Evolutionary conservation across 1,140 invertebrate genomes (phyloP).

Genomic region (Lucilia cuprina): DNA sequence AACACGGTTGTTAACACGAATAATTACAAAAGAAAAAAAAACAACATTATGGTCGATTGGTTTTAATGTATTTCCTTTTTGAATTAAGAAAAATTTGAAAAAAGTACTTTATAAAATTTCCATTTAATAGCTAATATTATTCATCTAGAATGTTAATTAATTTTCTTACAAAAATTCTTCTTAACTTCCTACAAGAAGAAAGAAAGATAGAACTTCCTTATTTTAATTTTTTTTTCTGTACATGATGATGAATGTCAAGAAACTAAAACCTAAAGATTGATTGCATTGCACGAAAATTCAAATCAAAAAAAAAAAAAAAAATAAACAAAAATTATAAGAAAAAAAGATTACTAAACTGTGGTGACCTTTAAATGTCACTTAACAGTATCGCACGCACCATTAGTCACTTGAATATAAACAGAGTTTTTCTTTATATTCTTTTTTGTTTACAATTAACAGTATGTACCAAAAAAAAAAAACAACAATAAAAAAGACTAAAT

Average conservation of each 20-base stretch:
- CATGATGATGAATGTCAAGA: too few relatives aligned
- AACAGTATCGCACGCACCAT: not conserved
- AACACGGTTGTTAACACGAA: too few relatives aligned
- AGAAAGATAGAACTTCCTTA: not conserved
- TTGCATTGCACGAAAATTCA: not conserved
- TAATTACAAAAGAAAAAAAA: too few relatives aligned
- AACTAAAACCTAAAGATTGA: constrained; percentile 4
- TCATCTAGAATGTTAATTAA: not conserved
- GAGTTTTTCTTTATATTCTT: not conserved
- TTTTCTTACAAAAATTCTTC: not conserved
- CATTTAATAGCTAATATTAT: too few relatives aligned
- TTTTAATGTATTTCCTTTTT: too few relatives aligned
- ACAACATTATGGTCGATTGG: too few relatives aligned
- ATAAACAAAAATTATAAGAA: not conserved
- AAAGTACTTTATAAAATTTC: too few relatives aligned
- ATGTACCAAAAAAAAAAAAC: not conserved
- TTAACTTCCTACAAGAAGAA: not conserved
- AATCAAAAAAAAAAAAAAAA: too few relatives aligned
- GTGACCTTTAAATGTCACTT: constrained; percentile 19
- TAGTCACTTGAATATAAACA: not conserved
- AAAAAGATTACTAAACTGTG: not conserved
- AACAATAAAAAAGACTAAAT: not conserved
- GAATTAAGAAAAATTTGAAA: too few relatives aligned
- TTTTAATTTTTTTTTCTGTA: not conserved
- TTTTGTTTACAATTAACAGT: not conserved